These are phyloP conservation scores for Ictalurus punctatus DNA, from an alignment of 2,113 vertebrate genomes.

Conservation along the genomic window DNA sequence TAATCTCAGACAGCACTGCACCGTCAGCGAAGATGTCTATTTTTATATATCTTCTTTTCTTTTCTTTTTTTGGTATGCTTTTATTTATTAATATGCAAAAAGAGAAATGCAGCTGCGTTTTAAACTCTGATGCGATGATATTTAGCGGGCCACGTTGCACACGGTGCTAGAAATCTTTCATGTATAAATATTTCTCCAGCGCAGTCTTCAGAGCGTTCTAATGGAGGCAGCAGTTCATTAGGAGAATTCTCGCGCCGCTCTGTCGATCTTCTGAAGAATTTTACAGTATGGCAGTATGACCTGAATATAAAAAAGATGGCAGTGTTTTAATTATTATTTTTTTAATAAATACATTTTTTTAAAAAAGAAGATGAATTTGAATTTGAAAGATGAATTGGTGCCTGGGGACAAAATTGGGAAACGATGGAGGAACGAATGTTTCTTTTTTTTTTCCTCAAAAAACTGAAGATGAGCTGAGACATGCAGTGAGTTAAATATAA, in stretches of 20 bases:
- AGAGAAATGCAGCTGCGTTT: not conserved
- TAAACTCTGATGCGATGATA: not conserved
- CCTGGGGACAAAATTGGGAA: not conserved
- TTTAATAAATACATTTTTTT: too few relatives aligned
- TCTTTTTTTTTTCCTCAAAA: not conserved
- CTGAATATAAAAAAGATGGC: too few relatives aligned
- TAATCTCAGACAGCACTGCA: not conserved
- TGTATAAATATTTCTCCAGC: not conserved
- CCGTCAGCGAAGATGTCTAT: not conserved
- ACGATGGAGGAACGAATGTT: not conserved
- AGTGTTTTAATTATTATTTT: too few relatives aligned
- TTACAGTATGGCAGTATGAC: too few relatives aligned
- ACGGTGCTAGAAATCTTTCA: not conserved
- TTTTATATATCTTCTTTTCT: too few relatives aligned
- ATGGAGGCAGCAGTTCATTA: not conserved
- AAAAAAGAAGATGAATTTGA: too few relatives aligned
- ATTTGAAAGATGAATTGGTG: not conserved
- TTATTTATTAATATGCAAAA: not conserved
- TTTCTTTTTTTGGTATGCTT: too few relatives aligned
- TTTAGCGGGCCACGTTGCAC: too few relatives aligned
- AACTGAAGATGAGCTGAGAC: not conserved
- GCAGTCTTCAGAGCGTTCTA: not conserved
- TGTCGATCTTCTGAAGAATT: too few relatives aligned
- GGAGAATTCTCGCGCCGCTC: too few relatives aligned
- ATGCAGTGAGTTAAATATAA: not conserved